Evolutionary conservation across 2,113 vertebrate species (phyloP).

Genomic region (Pseudonaja textilis): DNA sequence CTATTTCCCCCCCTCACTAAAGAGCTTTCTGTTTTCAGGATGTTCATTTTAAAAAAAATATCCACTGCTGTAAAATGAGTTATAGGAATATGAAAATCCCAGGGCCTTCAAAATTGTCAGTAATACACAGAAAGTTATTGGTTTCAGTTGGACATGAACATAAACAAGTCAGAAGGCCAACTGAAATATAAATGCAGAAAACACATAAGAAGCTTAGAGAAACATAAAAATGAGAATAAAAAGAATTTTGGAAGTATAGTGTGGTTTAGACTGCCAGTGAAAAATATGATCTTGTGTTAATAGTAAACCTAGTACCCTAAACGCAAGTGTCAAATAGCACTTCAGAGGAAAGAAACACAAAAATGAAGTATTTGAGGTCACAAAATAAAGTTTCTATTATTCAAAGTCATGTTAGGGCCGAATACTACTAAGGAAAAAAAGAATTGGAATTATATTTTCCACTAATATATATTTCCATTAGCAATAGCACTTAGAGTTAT

Average conservation of each 20-base stretch:
- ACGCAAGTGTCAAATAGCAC: not conserved
- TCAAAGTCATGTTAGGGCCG: not conserved
- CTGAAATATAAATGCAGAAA: not conserved
- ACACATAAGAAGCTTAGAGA: not conserved
- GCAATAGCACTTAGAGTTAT: not conserved
- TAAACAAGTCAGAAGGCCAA: not conserved
- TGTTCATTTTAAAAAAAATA: conserved; percentile 27
- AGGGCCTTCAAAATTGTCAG: not conserved
- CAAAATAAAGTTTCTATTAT: not conserved
- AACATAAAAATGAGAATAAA: not conserved
- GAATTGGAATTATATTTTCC: conserved; percentile 10
- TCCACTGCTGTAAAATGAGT: conserved; percentile 49
- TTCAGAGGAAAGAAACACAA: not conserved
- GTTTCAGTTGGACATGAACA: not conserved
- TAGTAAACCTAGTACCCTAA: not conserved
- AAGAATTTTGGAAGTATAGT: not conserved
- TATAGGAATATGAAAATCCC: conserved; percentile 35
- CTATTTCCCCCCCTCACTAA: conserved; percentile 34
- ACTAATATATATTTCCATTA: not conserved
- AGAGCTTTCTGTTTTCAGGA: conserved; percentile 39
- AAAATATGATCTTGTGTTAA: not conserved
- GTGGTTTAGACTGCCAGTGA: not conserved
- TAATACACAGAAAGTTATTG: not conserved
- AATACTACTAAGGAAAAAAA: not conserved
- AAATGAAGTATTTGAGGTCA: not conserved